Conservation (phyloP, 2,888 invertebrate species). For the Zaprionus obscuricornis region DNA sequence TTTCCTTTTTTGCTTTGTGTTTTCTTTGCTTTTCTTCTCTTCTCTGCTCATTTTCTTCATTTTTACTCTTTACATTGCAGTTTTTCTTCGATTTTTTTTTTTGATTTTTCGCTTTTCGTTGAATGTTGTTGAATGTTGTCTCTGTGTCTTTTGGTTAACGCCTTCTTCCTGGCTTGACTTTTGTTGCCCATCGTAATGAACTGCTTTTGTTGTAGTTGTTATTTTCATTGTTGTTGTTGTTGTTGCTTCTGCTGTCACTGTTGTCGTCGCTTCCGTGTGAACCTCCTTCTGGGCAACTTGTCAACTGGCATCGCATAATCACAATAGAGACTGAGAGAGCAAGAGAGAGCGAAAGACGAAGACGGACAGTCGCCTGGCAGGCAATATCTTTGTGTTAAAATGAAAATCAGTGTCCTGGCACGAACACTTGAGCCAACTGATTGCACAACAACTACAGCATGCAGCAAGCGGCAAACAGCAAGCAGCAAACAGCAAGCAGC, state of each 20-base stretch:
- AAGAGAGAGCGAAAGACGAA: constrained; percentile 28
- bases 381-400: constrained; percentile 1
- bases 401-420: constrained; percentile 47
- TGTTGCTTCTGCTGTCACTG: constrained; percentile 13
- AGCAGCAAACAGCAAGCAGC: neutral
- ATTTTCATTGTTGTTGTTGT: neutral
- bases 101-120: constrained; percentile 12
- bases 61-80: too few species aligned
- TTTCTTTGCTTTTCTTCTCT: too few species aligned
- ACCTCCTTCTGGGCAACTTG: constrained; percentile 40
- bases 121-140: constrained; percentile 6
- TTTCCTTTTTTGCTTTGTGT: constrained; percentile 22
- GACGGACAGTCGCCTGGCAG: constrained; percentile 52
- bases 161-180: constrained; percentile 58
- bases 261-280: constrained; percentile 65
- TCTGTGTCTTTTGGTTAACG: constrained; percentile 60
- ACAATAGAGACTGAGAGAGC: too few species aligned
- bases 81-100: constrained; percentile 17
- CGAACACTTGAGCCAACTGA: constrained; percentile 43
- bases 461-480: neutral
- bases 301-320: constrained; percentile 65
- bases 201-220: constrained; percentile 30
- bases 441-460: constrained; percentile 38
- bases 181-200: constrained; percentile 49
- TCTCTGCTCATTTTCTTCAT: too few species aligned